Conservation (phyloP, 2,113 vertebrate genomes). For the Chionomys nivalis region DNA sequence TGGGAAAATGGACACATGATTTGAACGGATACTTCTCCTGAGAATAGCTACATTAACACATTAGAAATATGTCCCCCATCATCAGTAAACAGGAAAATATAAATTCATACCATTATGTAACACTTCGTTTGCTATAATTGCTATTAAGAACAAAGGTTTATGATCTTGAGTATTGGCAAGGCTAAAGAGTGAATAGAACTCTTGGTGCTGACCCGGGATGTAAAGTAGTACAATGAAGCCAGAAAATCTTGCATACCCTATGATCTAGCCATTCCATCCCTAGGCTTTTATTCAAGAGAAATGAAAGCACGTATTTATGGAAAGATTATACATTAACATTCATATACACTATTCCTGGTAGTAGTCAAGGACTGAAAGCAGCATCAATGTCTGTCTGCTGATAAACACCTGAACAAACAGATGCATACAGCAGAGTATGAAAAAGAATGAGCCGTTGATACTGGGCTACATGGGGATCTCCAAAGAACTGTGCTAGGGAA, state of each 20-base stretch:
- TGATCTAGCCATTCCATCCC: neutral
- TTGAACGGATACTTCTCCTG: neutral
- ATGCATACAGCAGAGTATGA: neutral
- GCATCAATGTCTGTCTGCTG: neutral
- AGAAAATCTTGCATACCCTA: neutral
- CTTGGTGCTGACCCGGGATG: neutral
- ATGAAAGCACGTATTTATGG: neutral
- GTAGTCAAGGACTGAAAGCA: neutral
- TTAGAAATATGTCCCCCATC: neutral
- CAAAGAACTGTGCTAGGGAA: neutral
- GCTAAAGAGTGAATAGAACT: neutral
- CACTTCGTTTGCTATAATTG: neutral
- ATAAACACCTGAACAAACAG: neutral
- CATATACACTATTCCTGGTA: neutral
- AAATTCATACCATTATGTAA: neutral
- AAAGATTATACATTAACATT: neutral
- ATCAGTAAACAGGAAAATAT: neutral
- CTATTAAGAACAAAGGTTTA: neutral
- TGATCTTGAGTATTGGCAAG: neutral
- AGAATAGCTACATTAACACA: neutral
- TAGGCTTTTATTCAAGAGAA: slow-evolving; percentile 3
- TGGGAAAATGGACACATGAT: neutral
- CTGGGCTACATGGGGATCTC: neutral
- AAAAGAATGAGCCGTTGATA: neutral
- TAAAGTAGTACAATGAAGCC: neutral